Percentiles rank a stretch among this genome's conserved stretches.
Evolutionary conservation across 2,797 vertebrate species (phyloP).

Genomic region (Cryptoblepharus egeriae): DNA sequence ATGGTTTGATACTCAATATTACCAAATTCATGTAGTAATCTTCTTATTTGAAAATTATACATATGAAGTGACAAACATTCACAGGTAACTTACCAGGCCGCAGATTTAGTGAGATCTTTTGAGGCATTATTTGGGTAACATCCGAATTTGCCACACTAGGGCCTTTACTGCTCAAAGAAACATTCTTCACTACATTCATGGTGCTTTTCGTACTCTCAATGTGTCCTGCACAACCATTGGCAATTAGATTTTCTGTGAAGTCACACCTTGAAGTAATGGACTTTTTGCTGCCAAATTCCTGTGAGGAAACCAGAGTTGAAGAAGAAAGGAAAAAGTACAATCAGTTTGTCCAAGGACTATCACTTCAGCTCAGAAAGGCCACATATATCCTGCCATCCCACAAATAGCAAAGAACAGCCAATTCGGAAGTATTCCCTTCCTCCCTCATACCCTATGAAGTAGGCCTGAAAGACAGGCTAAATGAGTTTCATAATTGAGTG

Average conservation of each 20-base stretch:
- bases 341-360: neutral
- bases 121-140: slow-evolving; percentile 90
- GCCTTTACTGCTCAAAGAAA: slow-evolving; percentile 88
- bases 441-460: neutral
- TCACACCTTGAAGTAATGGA: slow-evolving; percentile 89
- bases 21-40: neutral
- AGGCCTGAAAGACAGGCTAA: neutral
- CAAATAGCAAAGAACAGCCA: neutral
- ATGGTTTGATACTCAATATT: too few relatives aligned
- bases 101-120: slow-evolving; percentile 87
- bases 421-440: too few relatives aligned
- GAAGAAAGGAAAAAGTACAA: neutral
- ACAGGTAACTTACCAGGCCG: slow-evolving; percentile 83
- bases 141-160: slow-evolving; percentile 79
- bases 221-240: slow-evolving; percentile 80
- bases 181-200: slow-evolving; percentile 73
- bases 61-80: accelerated
- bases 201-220: slow-evolving; percentile 87
- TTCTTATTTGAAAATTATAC: neutral
- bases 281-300: slow-evolving; percentile 86
- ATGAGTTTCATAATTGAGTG: neutral
- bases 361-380: neutral
- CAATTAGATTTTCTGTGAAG: slow-evolving; percentile 83
- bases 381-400: neutral
- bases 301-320: neutral